Percentiles rank a stretch among this genome's conserved stretches.
Conservation (phyloP, 2,797 vertebrate species). For the Scolopax rusticola region DNA sequence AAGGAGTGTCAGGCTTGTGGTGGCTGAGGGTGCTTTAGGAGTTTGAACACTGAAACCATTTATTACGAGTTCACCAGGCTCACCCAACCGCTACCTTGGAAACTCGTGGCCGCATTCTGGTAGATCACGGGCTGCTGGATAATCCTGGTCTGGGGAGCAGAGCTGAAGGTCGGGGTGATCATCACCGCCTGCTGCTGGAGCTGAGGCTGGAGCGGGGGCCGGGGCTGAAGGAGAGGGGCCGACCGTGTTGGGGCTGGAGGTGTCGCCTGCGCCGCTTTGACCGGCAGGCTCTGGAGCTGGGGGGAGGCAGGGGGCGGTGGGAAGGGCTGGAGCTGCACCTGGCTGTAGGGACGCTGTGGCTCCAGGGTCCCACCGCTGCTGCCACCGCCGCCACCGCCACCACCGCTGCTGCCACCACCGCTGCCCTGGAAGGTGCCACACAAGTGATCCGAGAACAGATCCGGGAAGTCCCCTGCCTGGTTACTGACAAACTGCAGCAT, state of each 20-base stretch:
- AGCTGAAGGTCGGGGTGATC: constrained; percentile 88
- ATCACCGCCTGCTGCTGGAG: constrained; percentile 94
- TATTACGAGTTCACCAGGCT: rapidly evolving
- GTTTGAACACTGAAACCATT: not conserved
- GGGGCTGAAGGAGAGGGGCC: constrained; percentile 79
- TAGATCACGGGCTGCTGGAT: constrained; percentile 96
- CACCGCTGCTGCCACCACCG: not conserved
- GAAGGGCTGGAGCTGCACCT: constrained; percentile 67
- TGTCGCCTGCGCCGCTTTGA: constrained; percentile 76
- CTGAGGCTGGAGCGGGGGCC: constrained; percentile 84
- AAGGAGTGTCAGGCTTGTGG: not conserved
- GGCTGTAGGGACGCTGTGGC: constrained; percentile 62
- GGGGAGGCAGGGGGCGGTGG: constrained; percentile 47
- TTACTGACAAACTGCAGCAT: constrained; percentile 99
- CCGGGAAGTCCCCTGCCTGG: constrained; percentile 93
- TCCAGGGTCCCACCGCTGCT: constrained; percentile 28
- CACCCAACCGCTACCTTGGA: constrained; percentile 85
- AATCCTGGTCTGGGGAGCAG: constrained; percentile 87
- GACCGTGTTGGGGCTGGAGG: constrained; percentile 65
- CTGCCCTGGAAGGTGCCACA: constrained; percentile 68
- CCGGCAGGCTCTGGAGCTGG: constrained; percentile 72
- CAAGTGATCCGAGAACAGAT: constrained; percentile 93
- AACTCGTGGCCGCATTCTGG: constrained; percentile 89
- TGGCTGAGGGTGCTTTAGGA: not conserved
- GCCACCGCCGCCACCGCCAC: not conserved